Percentiles rank a stretch among this genome's conserved stretches.
Conservation (phyloP, 2,797 vertebrate genomes). For the Anguilla marmorata region DNA sequence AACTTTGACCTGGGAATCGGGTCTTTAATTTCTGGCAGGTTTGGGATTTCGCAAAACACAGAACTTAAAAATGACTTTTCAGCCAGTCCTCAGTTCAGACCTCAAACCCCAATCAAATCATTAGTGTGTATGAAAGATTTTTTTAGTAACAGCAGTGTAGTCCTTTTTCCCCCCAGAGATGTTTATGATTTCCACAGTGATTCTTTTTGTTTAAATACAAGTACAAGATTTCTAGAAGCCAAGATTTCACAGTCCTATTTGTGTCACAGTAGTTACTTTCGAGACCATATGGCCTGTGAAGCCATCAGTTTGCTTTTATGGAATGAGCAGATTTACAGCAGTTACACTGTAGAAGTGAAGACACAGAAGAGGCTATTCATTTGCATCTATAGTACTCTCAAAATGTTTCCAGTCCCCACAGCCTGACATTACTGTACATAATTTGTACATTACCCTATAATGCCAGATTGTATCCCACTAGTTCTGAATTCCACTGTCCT, state of each 20-base stretch:
- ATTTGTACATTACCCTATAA: background rate
- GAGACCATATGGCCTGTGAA: background rate
- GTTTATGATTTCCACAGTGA: conserved; percentile 25
- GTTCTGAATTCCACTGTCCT: background rate
- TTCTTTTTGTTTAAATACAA: conserved; percentile 22
- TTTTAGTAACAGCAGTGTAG: background rate
- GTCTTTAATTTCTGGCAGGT: background rate
- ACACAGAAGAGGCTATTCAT: background rate
- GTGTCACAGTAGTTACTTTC: conserved; percentile 5
- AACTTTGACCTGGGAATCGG: background rate
- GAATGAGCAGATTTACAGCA: background rate
- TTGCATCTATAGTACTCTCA: background rate
- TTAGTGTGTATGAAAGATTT: conserved; percentile 31
- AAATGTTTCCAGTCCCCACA: background rate
- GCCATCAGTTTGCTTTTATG: conserved; percentile 2
- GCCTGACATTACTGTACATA: background rate
- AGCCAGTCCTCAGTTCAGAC: background rate
- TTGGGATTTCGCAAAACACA: background rate
- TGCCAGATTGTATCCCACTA: background rate
- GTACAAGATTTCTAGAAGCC: conserved; percentile 15
- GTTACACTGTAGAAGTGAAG: background rate
- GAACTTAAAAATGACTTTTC: background rate
- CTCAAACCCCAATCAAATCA: background rate
- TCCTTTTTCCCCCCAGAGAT: background rate
- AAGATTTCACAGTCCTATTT: background rate